These are phyloP conservation scores for Philopedon plagiatum DNA, from an alignment of 2,888 invertebrate genomes.

Conservation along the genomic window DNA sequence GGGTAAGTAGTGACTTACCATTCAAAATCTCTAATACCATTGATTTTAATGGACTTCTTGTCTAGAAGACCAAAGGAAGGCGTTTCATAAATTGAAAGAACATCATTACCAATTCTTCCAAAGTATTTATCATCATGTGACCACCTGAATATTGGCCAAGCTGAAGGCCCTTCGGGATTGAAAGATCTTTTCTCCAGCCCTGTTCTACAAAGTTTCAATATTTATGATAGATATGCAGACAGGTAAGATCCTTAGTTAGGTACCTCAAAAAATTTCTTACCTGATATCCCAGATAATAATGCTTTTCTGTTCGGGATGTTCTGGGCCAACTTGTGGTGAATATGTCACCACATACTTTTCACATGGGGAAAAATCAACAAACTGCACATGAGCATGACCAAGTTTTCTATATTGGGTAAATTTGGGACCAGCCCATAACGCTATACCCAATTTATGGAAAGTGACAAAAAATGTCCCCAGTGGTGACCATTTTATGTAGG, in stretches of 20 bases:
- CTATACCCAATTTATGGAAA: slow-evolving; percentile 95
- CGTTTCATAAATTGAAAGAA: slow-evolving; percentile 95
- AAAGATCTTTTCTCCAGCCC: slow-evolving; percentile 95
- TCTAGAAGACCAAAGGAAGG: slow-evolving; percentile 95
- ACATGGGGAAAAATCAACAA: slow-evolving; percentile 97
- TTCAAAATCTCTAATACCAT: slow-evolving; percentile 92
- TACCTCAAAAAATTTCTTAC: slow-evolving; percentile 62
- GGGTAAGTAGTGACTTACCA: slow-evolving; percentile 84
- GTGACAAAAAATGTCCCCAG: slow-evolving; percentile 96
- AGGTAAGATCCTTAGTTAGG: background rate
- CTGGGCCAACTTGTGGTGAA: slow-evolving; percentile 82
- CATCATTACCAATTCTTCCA: slow-evolving; percentile 84
- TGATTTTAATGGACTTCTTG: slow-evolving; percentile 93
- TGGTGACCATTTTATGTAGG: slow-evolving; percentile 98
- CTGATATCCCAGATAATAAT: slow-evolving; percentile 98
- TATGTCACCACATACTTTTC: slow-evolving; percentile 97
- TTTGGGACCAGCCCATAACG: slow-evolving; percentile 96
- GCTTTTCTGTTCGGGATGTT: slow-evolving; percentile 80
- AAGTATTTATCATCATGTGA: slow-evolving; percentile 96
- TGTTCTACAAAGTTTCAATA: slow-evolving; percentile 71
- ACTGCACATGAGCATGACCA: slow-evolving; percentile 90
- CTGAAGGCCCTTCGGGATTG: slow-evolving; percentile 81
- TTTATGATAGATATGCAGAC: background rate
- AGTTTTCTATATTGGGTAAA: slow-evolving; percentile 95
- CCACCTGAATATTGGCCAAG: slow-evolving; percentile 97